Evolutionary conservation across 2,888 invertebrate species (phyloP).

Genomic region (Sinohyriopsis cumingii): DNA sequence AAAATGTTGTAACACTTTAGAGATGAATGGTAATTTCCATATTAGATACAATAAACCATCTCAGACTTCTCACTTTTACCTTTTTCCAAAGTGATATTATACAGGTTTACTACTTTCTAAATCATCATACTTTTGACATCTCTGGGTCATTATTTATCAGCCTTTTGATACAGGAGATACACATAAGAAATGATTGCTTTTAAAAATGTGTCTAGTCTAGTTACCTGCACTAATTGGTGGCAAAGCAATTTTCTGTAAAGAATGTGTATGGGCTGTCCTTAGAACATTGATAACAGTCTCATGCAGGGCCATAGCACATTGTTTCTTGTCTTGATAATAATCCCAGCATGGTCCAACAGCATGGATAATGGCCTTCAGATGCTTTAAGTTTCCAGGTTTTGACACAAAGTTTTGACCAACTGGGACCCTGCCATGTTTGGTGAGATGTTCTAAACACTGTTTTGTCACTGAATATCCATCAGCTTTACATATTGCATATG

Average conservation of each 20-base stretch:
- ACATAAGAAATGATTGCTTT: neutral
- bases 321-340: conserved; percentile 22
- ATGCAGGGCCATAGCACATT: conserved; percentile 29
- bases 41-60: too few relatives aligned
- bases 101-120: too few relatives aligned
- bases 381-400: conserved; percentile 29
- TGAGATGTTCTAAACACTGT: conserved; percentile 35
- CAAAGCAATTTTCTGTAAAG: conserved; percentile 40
- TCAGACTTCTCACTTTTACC: too few relatives aligned
- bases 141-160: too few relatives aligned
- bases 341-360: conserved; percentile 53
- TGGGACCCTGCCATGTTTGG: conserved; percentile 19
- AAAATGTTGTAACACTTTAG: too few relatives aligned
- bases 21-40: too few relatives aligned
- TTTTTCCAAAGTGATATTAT: too few relatives aligned
- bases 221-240: conserved; percentile 53
- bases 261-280: conserved; percentile 11
- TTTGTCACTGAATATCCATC: conserved; percentile 35
- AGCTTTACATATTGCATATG: conserved; percentile 31
- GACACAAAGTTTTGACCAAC: conserved; percentile 37
- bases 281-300: conserved; percentile 34
- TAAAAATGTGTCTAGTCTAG: neutral
- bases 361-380: conserved; percentile 43
- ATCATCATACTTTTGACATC: too few relatives aligned
- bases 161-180: neutral